A percentile compares a stretch with the other conserved stretches of the same genome.
Evolutionary conservation across 2,113 vertebrate genomes (phyloP).

Genomic region (Macrotus californicus): DNA sequence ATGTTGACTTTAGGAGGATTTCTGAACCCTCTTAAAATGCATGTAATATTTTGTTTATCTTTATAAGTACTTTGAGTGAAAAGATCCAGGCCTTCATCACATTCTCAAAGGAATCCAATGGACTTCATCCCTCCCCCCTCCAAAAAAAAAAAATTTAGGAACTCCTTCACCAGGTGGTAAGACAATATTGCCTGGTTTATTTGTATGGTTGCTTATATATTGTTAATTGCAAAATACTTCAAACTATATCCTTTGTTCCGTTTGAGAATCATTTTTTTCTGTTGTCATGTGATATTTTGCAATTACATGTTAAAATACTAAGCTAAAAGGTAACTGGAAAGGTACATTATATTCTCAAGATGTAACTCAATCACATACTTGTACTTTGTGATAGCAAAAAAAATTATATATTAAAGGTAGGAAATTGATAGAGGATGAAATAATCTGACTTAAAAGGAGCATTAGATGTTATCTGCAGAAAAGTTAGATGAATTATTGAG

Average conservation of each 20-base stretch:
- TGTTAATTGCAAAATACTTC: not conserved
- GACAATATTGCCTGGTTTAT: not conserved
- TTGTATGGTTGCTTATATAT: not conserved
- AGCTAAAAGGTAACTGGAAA: not conserved
- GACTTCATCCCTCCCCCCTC: not conserved
- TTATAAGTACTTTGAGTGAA: not conserved
- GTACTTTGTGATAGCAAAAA: not conserved
- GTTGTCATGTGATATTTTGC: not conserved
- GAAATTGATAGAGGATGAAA: not conserved
- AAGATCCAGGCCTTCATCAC: not conserved
- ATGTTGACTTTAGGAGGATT: conserved; percentile 3
- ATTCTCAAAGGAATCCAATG: not conserved
- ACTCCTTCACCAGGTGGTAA: not conserved
- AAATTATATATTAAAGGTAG: not conserved
- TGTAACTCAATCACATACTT: not conserved
- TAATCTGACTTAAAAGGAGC: not conserved
- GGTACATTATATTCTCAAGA: not conserved
- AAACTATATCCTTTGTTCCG: not conserved
- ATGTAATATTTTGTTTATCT: not conserved
- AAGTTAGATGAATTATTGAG: not conserved
- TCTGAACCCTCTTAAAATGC: not conserved
- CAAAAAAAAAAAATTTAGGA: not conserved
- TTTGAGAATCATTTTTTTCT: not conserved
- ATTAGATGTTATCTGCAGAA: not conserved
- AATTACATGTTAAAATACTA: not conserved